Percentiles rank a stretch among this genome's conserved stretches.
Evolutionary conservation across 2,888 invertebrate species (phyloP).

Genomic region (Papilio demoleus): DNA sequence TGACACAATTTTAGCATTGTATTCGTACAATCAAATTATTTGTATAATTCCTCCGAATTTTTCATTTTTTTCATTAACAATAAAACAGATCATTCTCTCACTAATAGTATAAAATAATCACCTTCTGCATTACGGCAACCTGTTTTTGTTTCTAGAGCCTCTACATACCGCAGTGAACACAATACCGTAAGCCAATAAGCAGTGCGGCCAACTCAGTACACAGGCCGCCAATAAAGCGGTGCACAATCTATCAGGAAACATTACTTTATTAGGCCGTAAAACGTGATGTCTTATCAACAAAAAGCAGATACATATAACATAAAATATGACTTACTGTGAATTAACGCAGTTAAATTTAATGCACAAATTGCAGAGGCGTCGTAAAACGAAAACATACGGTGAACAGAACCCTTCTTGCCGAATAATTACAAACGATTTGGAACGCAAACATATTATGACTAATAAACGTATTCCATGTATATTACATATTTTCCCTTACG

Average conservation of each 20-base stretch:
- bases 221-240: slow-evolving; percentile 57
- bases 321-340: slow-evolving; percentile 49
- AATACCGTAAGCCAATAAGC: slow-evolving; percentile 43
- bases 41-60: background rate
- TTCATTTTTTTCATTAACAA: background rate
- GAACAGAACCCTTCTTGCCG: slow-evolving; percentile 27
- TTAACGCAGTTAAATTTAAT: slow-evolving; percentile 45
- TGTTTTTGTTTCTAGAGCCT: slow-evolving; percentile 24
- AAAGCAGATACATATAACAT: slow-evolving; percentile 45
- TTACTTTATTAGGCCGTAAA: slow-evolving; percentile 66
- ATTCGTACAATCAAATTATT: background rate
- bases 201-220: slow-evolving; percentile 57
- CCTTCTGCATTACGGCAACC: background rate
- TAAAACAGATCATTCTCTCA: background rate
- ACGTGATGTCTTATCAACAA: slow-evolving; percentile 55
- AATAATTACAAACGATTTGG: slow-evolving; percentile 29
- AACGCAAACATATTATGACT: slow-evolving; percentile 2
- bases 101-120: slow-evolving; percentile 9
- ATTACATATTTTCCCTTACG: slow-evolving; percentile 20
- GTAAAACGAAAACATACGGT: slow-evolving; percentile 39
- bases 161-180: slow-evolving; percentile 39
- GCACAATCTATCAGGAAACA: slow-evolving; percentile 66
- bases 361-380: slow-evolving; percentile 37
- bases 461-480: slow-evolving; percentile 8
- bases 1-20: too few relatives aligned